phyloP scores from a whole-genome alignment of 1,140 invertebrate species.

The Solenopsis fugax region DNA sequence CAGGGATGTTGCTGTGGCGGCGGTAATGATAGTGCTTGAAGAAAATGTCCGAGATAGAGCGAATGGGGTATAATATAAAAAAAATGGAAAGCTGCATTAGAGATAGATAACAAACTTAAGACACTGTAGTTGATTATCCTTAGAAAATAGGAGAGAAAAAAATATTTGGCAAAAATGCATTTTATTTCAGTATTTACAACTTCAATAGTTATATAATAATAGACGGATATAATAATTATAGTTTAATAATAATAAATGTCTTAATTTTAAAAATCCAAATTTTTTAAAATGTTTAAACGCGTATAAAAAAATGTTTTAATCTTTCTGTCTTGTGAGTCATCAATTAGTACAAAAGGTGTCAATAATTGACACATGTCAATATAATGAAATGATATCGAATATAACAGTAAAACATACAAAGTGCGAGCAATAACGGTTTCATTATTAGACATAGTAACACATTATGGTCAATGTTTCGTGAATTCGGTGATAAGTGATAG shows the following conservation, averaged over 20 bases:
- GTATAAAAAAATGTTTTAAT: background rate
- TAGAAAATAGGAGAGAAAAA: background rate
- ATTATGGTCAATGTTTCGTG: background rate
- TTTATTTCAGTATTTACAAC: background rate
- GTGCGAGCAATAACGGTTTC: background rate
- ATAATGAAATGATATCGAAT: slow-evolving; percentile 11
- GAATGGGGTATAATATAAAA: slow-evolving; percentile 40
- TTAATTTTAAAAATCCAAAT: background rate
- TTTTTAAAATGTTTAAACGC: background rate
- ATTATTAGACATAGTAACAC: background rate
- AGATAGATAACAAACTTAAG: slow-evolving; percentile 1
- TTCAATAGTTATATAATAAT: background rate
- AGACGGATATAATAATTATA: background rate
- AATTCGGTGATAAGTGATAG: slow-evolving; percentile 1
- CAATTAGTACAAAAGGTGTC: background rate
- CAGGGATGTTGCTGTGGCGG: slow-evolving; percentile 17
- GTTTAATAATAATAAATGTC: background rate
- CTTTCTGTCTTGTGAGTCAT: background rate
- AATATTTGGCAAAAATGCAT: background rate
- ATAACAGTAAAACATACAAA: background rate
- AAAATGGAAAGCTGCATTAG: slow-evolving; percentile 16
- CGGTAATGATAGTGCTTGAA: slow-evolving; percentile 51
- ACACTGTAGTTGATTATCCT: background rate
- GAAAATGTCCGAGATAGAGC: background rate
- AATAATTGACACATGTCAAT: slow-evolving; percentile 2